Evolutionary conservation across 2,797 vertebrate genomes (phyloP).

Genomic region (Diplodus puntazzo): DNA sequence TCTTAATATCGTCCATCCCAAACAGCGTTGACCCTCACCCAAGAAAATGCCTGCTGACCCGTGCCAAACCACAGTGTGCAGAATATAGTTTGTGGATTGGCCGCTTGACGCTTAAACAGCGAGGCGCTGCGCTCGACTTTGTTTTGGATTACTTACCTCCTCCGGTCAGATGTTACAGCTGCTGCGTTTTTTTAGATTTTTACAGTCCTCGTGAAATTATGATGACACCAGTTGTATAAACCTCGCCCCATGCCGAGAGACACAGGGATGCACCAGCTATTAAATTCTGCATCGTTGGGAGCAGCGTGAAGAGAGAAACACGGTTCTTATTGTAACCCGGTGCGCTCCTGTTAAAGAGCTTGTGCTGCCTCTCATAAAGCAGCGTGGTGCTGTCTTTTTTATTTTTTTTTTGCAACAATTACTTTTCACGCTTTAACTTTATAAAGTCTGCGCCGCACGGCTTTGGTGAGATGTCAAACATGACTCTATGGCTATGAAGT

Average conservation of each 20-base stretch:
- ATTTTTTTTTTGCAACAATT: constrained; percentile 32
- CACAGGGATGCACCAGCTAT: constrained; percentile 42
- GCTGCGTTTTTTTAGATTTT: constrained; percentile 37
- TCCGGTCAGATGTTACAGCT: constrained; percentile 37
- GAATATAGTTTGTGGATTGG: constrained; percentile 37
- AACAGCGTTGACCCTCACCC: not conserved
- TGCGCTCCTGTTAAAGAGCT: constrained; percentile 37
- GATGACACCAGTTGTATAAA: constrained; percentile 53
- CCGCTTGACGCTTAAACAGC: constrained; percentile 28
- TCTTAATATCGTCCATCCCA: constrained; percentile 28
- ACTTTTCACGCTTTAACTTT: constrained; percentile 61
- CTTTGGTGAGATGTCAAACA: constrained; percentile 58
- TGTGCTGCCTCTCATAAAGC: constrained; percentile 60
- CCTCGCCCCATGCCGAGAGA: constrained; percentile 45
- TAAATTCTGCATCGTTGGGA: constrained; percentile 42
- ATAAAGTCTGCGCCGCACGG: constrained; percentile 40
- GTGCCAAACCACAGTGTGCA: constrained; percentile 50
- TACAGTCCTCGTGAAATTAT: constrained; percentile 33
- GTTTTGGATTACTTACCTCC: constrained; percentile 52
- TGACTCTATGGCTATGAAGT: constrained; percentile 47
- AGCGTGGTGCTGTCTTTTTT: constrained; percentile 40
- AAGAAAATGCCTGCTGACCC: constrained; percentile 28
- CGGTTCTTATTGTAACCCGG: constrained; percentile 53
- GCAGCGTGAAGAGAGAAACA: constrained; percentile 62
- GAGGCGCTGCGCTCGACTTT: constrained; percentile 37